phyloP scores from a whole-genome alignment of 2,797 vertebrate genomes.

The Phataginus tricuspis region DNA sequence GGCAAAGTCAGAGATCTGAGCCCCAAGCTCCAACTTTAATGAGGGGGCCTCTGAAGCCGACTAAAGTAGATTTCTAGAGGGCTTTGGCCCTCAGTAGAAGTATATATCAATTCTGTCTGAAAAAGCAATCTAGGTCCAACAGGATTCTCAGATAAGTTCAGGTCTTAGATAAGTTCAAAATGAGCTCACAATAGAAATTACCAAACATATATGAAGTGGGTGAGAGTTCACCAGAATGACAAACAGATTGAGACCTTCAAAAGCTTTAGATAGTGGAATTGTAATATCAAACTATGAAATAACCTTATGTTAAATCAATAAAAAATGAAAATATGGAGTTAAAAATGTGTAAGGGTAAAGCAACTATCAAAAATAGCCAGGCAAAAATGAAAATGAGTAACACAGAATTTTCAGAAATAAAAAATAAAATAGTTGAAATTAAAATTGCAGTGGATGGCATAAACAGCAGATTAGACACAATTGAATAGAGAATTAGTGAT shows the following conservation, averaged over 20 bases:
- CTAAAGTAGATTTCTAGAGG: not conserved
- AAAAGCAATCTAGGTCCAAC: not conserved
- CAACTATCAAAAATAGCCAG: not conserved
- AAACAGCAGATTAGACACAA: constrained; percentile 16
- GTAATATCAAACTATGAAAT: not conserved
- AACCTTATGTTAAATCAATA: not conserved
- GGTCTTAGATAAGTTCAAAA: not conserved
- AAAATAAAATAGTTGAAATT: constrained; percentile 1
- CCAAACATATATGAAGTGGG: not conserved
- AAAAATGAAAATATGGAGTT: not conserved
- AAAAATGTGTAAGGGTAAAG: not conserved
- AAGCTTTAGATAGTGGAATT: not conserved
- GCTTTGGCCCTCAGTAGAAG: not conserved
- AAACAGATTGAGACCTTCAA: not conserved
- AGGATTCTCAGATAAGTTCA: not conserved
- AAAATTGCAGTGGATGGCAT: not conserved
- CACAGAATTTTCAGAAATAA: not conserved
- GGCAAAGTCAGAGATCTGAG: not conserved
- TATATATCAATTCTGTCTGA: not conserved
- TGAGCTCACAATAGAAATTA: constrained; percentile 1
- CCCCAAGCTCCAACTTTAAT: not conserved
- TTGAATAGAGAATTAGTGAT: constrained; percentile 3
- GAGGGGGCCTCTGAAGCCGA: not conserved
- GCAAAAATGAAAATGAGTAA: not conserved
- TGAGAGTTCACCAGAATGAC: not conserved